phyloP scores from a whole-genome alignment of 1,140 invertebrate species.

The Drusus annulatus region DNA sequence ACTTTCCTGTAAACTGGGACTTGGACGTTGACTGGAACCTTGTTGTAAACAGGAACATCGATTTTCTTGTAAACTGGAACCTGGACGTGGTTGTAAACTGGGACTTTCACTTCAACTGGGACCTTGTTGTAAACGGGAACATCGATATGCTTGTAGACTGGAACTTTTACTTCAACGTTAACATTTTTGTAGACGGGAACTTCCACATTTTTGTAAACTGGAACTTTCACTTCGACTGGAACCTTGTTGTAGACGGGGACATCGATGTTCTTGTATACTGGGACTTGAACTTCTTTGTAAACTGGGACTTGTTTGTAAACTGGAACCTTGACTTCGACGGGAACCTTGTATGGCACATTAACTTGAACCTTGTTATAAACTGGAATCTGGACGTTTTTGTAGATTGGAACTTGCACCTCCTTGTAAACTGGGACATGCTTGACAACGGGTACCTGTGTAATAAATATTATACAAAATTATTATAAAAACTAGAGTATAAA shows the following conservation, averaged over 20 bases:
- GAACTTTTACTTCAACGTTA: not conserved
- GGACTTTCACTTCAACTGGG: constrained; percentile 7
- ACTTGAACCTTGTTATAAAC: constrained; percentile 28
- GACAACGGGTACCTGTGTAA: constrained; percentile 20
- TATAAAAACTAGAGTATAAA: not conserved
- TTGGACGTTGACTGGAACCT: constrained; percentile 23
- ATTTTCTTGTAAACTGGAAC: constrained; percentile 23
- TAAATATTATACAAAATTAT: too few relatives aligned
- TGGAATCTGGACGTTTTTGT: constrained; percentile 18
- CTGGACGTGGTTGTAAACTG: constrained; percentile 9
- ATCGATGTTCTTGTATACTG: constrained; percentile 20
- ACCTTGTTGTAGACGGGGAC: constrained; percentile 25
- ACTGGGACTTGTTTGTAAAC: constrained; percentile 13
- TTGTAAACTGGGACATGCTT: constrained; percentile 37
- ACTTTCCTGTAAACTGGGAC: constrained; percentile 23
- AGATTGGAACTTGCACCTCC: constrained; percentile 11
- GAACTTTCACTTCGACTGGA: constrained; percentile 31
- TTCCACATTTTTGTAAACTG: constrained; percentile 23
- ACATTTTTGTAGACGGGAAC: constrained; percentile 31
- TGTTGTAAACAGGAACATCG: constrained; percentile 15
- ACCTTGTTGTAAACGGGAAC: constrained; percentile 15
- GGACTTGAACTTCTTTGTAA: constrained; percentile 19
- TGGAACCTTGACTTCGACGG: constrained; percentile 23
- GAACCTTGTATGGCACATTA: constrained; percentile 8
- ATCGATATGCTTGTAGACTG: constrained; percentile 19